Conservation (phyloP, 2,113 vertebrate genomes). For the Chloebia gouldiae region DNA sequence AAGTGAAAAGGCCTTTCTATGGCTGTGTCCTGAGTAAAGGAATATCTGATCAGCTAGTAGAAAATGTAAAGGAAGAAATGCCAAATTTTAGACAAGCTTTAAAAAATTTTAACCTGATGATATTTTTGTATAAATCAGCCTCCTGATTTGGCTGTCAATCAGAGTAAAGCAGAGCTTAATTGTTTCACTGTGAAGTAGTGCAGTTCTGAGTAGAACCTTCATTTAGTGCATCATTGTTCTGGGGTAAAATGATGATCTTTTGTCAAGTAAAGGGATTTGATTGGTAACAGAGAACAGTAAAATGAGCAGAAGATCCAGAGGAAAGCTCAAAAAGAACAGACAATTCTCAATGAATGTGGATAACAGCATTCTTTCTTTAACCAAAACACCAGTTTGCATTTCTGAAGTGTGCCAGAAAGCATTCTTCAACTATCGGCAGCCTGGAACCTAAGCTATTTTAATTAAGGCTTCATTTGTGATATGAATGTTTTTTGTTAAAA, state of each 20-base stretch:
- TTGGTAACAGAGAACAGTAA: not conserved
- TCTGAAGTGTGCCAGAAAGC: not conserved
- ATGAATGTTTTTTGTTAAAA: not conserved
- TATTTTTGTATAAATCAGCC: not conserved
- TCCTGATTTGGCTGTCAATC: not conserved
- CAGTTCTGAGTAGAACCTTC: not conserved
- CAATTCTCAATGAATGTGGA: not conserved
- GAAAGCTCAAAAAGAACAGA: not conserved
- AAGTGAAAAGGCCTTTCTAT: not conserved
- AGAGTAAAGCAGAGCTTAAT: not conserved
- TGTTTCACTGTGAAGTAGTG: not conserved
- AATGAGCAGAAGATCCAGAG: not conserved
- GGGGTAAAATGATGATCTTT: not conserved
- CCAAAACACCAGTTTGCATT: not conserved
- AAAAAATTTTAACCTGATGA: not conserved
- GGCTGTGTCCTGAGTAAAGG: not conserved
- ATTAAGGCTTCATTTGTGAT: not conserved
- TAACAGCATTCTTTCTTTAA: not conserved
- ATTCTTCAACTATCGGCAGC: not conserved
- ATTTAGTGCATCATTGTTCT: not conserved
- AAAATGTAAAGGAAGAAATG: not conserved
- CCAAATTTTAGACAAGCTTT: not conserved
- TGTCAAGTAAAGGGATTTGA: not conserved
- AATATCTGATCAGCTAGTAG: not conserved
- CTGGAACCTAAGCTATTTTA: not conserved